These are phyloP conservation scores for Spodoptera litura DNA, from an alignment of 1,140 invertebrate genomes.

Conservation along the genomic window DNA sequence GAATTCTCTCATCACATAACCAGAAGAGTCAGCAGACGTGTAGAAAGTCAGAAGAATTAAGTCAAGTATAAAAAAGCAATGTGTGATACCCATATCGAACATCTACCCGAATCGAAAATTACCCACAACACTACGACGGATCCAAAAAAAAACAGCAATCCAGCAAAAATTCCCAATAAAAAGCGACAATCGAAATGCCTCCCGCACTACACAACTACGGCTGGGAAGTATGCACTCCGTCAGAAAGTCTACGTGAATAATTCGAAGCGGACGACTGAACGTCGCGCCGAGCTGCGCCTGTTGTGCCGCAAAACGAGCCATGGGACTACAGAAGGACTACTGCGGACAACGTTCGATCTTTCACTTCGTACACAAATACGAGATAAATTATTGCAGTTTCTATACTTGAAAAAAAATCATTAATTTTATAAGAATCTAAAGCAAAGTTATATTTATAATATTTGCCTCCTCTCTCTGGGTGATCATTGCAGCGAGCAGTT, in stretches of 20 bases:
- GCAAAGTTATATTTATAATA: too few relatives aligned
- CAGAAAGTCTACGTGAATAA: slow-evolving; percentile 63
- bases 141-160: not conserved
- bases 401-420: too few relatives aligned
- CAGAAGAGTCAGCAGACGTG: too few relatives aligned
- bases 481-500: too few relatives aligned
- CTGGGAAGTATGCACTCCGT: slow-evolving; percentile 47
- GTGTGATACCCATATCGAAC: too few relatives aligned
- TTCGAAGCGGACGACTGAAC: slow-evolving; percentile 45
- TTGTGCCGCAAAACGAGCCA: slow-evolving; percentile 1
- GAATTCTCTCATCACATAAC: too few relatives aligned
- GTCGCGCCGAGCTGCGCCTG: not conserved
- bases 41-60: too few relatives aligned
- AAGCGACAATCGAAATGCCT: slow-evolving; percentile 9
- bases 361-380: too few relatives aligned
- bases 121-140: not conserved
- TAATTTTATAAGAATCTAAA: too few relatives aligned
- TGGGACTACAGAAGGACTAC: slow-evolving; percentile 30
- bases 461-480: too few relatives aligned
- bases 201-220: slow-evolving; percentile 23
- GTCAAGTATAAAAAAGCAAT: too few relatives aligned
- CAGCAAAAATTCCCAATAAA: slow-evolving; percentile 18
- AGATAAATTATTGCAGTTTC: too few relatives aligned
- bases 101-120: not conserved
- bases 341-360: not conserved